Base-by-base conservation (phyloP, 2,113 vertebrate genomes). In the Prunella fulvescens region DNA sequence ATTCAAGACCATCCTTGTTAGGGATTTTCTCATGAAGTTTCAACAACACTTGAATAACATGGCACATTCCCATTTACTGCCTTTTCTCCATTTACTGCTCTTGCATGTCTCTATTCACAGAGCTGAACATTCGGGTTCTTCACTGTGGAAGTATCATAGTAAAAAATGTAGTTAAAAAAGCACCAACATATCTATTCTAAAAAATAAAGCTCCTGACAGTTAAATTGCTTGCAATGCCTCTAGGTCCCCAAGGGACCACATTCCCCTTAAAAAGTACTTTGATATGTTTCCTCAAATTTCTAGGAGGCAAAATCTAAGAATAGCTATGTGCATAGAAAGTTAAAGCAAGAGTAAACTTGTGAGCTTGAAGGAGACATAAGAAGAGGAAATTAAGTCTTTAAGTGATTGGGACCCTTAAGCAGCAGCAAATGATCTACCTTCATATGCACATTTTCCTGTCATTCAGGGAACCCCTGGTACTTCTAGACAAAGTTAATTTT, bases 191-290 rank as follows among this genome's bases (percentile, higher is more conserved):
- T 87, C 42, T 87, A 60, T 93, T 73, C 50, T 40, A 35, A 76
- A 82, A 94, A 81, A 79, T 60, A 78, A 91, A 91, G 20, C 9
- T 90, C 56, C 31, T 87, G 81, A 56, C 66, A 90, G 54, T 29
- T 82, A 77, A 77, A 83, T 73, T 88, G 28, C 62, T 62, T 57
- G 42, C 58, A 83, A 53, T 73, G 24, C 50, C 31, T 66, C 39
- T 33, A 53, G 45, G 9, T 73, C 19, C 37, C 88, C 54, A 69
- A 88, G 74, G 71, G 57, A 76, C 42, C 37, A 70, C 4, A 37
- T 82, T 73, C 14, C 5, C 39, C 26, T 86, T 77, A 44, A 50
- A 92, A 86, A 54, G 16, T 31, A 31, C 77, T 73, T 86, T 77
- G 45, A 45, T 64, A 40, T 33, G 14, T 81, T 81, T 65, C n/a